phyloP scores from a whole-genome alignment of 2,113 vertebrate species.

The Poeciliopsis occidentalis region DNA sequence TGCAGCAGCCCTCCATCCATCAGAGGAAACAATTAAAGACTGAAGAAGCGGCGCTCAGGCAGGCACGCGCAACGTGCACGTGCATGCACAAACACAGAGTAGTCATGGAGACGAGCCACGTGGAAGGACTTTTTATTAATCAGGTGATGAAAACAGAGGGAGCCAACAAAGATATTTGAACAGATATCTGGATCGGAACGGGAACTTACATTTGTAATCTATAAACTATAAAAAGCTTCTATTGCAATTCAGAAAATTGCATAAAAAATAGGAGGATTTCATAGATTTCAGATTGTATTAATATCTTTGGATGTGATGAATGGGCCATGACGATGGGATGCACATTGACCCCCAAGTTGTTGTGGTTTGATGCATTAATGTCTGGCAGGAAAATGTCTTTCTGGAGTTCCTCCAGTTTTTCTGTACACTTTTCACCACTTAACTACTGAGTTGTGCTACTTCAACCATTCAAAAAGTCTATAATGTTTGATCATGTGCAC shows the following conservation, averaged over 20 bases:
- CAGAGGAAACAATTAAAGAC: constrained; percentile 27
- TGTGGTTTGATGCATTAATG: too few species aligned
- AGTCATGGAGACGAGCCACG: neutral
- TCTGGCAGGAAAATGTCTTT: too few species aligned
- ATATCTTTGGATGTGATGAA: too few species aligned
- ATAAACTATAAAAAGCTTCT: neutral
- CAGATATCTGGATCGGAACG: neutral
- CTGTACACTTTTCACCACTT: too few species aligned
- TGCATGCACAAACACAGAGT: neutral
- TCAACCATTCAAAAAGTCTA: too few species aligned
- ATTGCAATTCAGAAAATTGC: too few species aligned
- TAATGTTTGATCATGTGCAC: too few species aligned
- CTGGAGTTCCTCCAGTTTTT: too few species aligned
- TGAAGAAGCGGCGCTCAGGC: neutral
- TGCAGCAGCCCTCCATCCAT: constrained; percentile 10
- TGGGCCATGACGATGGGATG: neutral
- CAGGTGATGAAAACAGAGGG: neutral
- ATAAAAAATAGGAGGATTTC: too few species aligned
- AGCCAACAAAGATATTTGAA: neutral
- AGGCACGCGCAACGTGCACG: constrained; percentile 8
- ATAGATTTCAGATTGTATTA: too few species aligned
- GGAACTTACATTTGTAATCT: neutral
- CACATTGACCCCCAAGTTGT: neutral
- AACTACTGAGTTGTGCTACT: too few species aligned
- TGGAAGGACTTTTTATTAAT: neutral